Conservation (phyloP, 2,888 invertebrate species). For the Caradrina kadenii region DNA sequence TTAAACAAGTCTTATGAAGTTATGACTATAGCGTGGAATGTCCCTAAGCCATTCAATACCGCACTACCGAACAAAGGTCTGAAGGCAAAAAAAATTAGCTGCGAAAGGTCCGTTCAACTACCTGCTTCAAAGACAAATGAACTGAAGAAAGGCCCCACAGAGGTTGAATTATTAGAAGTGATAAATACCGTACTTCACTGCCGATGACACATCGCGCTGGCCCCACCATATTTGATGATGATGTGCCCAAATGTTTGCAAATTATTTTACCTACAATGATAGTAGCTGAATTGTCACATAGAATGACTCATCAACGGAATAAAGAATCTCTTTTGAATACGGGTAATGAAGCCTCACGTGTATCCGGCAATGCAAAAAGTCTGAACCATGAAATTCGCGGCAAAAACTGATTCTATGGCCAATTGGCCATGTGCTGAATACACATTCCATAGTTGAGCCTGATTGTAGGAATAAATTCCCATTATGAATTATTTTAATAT, state of each 20-base stretch:
- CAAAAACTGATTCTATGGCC: constrained; percentile 35
- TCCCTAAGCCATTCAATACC: constrained; percentile 73
- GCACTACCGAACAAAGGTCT: constrained; percentile 75
- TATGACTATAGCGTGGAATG: constrained; percentile 54
- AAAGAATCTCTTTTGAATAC: constrained; percentile 52
- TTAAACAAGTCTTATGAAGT: constrained; percentile 73
- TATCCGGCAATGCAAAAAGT: constrained; percentile 41
- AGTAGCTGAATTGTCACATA: constrained; percentile 73
- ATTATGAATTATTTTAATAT: constrained; percentile 9
- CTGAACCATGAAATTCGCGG: constrained; percentile 43
- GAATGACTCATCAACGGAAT: constrained; percentile 70
- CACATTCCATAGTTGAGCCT: not conserved
- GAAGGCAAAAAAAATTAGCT: constrained; percentile 77
- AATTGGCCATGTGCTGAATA: constrained; percentile 38
- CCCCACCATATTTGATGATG: constrained; percentile 66
- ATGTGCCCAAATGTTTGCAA: constrained; percentile 61
- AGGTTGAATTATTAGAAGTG: constrained; percentile 64
- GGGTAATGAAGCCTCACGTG: constrained; percentile 53
- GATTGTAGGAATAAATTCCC: not conserved
- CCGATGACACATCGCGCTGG: constrained; percentile 78
- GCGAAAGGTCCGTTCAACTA: constrained; percentile 81
- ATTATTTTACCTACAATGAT: constrained; percentile 59
- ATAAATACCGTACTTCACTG: constrained; percentile 47
- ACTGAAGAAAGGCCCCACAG: constrained; percentile 68
- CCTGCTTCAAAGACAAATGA: constrained; percentile 80